Base-by-base conservation (phyloP, 2,113 vertebrate genomes). In the Paracanthobrama guichenoti region DNA sequence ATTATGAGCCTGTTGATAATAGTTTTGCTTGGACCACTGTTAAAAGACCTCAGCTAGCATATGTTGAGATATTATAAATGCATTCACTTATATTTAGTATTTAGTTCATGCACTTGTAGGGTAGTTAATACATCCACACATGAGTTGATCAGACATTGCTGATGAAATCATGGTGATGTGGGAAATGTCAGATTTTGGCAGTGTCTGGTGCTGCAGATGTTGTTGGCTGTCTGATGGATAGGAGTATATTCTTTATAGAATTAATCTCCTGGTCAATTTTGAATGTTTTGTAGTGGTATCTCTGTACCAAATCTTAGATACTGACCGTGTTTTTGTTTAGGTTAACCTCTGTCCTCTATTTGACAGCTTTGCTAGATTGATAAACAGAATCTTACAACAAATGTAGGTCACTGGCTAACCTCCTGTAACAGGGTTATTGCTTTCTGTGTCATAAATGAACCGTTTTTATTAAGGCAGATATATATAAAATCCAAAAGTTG, bases 341-440 rank as follows among this genome's bases (percentile, higher is more conserved):
- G 28, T 9, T 59, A n/a, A 42, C 53, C 31, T 59, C 3, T 77
- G 55, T 57, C 5, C 22, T 59, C 31, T n/a, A 4, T 72, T 46
- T 24, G 42, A 39, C 20, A 35, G 28, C 18, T 39, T 7, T 35
- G 74, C 53, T 57, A 31, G 20, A 77, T 57, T 76, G 50, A 59
- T 39, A 10, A 35, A 20, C 20, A 59, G 7, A 59, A 78, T 39
- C 73, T 31, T 14, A 75, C 50, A 59, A 24, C 53, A n/a, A 59
- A 77, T 59, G 75, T 59, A 57, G 75, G 53, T 59, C 28, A 77
- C 22, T 31, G 53, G 53, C 57, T 31, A 77, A 55, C 9, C 46
- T 76, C 24, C 10, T 46, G 22, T 73, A 26, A 11, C 42, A 50
- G 42, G 5, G 77, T 6, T 20, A n/a, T 44, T 26, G 18, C 24